Evolutionary conservation across 2,113 vertebrate species (phyloP), one percentile per base, ranked within the genome.

Genomic region (Caracal caracal): DNA sequence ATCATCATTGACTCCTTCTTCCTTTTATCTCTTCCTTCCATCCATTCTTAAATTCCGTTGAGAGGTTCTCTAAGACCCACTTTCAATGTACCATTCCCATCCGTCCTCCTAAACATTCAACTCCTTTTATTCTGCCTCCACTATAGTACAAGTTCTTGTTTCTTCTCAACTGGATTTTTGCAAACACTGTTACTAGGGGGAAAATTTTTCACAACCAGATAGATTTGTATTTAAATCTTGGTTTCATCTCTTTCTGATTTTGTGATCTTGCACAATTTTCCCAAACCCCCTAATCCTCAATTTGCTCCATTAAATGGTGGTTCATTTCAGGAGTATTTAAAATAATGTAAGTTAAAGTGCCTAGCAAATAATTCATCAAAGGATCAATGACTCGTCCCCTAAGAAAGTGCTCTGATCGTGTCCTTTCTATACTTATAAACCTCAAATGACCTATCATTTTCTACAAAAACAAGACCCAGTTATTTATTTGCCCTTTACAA

Each of bases 221-320:
- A 78, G 28, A 61, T 92, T 71, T 61, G 4, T 66, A 82, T 85
- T 85, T 26, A 92, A 90, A 56, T 63, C 17, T 68, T 63, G 1
- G 28, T 88, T 94, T 94, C 61, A 70, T 75, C 30, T 91, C 59
- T 93, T 91, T 93, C 56, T 85, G 90, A 15, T 35, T 83, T 10
- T 66, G 6, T 83, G 66, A 88, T 81, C n/a, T 91, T 85, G 35
- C 63, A 40, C 19, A 68, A 92, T 93, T 95, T 94, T 37, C 28
- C 51, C 51, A 89, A 97, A 56, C 30, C 35, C 63, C 82, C 49
- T 92, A 90, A 92, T 66, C 78, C 22, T 97, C 86, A 73, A 30
- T 81, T 96, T 90, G 22, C 35, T 91, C 51, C 81, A 70, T 88
- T 79, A 92, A 93, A 93, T 66, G 13, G 20, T 71, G 6, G 63